These are phyloP conservation scores for Nebria ingens DNA, from an alignment of 1,140 invertebrate species.

Conservation along the genomic window DNA sequence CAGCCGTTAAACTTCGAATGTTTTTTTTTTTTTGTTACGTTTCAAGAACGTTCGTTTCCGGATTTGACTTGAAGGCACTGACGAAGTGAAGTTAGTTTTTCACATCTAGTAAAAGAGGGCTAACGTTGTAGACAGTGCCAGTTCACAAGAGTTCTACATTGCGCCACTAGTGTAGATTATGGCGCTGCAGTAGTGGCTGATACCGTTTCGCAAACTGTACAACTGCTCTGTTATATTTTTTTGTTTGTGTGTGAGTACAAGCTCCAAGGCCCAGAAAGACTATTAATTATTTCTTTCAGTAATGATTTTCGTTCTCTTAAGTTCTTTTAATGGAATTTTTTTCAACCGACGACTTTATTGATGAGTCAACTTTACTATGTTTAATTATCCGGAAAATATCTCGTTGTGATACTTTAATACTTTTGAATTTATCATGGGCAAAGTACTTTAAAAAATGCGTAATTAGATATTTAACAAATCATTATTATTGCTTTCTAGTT, in stretches of 20 bases:
- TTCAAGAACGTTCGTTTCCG: constrained; percentile 9
- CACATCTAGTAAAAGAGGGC: neutral
- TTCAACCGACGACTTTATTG: neutral
- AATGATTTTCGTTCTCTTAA: neutral
- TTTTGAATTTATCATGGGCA: too few relatives aligned
- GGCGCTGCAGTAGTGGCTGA: neutral
- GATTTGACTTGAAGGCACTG: constrained; percentile 2
- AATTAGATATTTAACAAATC: too few relatives aligned
- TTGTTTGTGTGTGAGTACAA: neutral
- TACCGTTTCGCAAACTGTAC: neutral
- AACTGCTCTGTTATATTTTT: neutral
- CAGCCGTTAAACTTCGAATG: neutral
- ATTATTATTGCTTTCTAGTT: too few relatives aligned
- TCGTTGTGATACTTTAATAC: neutral
- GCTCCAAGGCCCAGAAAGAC: neutral
- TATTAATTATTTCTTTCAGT: neutral
- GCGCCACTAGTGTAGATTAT: neutral
- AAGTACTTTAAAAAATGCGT: too few relatives aligned
- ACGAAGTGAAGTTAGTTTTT: constrained; percentile 6
- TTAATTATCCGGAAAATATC: neutral
- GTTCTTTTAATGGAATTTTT: neutral
- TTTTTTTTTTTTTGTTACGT: neutral
- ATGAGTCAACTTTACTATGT: neutral
- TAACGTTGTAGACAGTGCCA: neutral
- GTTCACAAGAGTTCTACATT: neutral